Evolutionary conservation across 2,888 invertebrate species (phyloP).

Genomic region (Podotricha telesiphe): DNA sequence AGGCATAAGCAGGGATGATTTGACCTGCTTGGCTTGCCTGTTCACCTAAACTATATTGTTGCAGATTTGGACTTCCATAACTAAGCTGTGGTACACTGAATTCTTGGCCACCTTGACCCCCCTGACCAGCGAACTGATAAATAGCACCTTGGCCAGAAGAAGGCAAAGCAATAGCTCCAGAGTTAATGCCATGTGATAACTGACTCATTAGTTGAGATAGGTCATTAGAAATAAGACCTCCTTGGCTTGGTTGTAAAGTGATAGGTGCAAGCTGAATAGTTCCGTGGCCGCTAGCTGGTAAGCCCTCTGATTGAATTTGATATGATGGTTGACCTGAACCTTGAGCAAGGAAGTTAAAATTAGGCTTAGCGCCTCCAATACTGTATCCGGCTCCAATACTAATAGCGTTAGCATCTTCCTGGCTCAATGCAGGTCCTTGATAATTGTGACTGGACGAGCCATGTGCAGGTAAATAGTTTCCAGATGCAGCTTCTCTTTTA

Average conservation of each 20-base stretch:
- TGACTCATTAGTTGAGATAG: slow-evolving; percentile 74
- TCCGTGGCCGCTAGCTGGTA: slow-evolving; percentile 62
- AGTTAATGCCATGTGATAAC: slow-evolving; percentile 66
- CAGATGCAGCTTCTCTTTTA: slow-evolving; percentile 66
- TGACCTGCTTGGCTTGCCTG: slow-evolving; percentile 52
- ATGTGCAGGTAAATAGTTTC: slow-evolving; percentile 58
- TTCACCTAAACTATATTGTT: slow-evolving; percentile 63
- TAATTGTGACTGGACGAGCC: slow-evolving; percentile 52
- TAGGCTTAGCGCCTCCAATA: slow-evolving; percentile 68
- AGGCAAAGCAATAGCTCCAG: slow-evolving; percentile 66
- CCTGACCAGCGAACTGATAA: slow-evolving; percentile 61
- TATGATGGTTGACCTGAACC: slow-evolving; percentile 58
- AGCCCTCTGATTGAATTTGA: slow-evolving; percentile 60
- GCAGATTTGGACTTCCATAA: slow-evolving; percentile 59
- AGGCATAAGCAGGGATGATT: slow-evolving; percentile 65
- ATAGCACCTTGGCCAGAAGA: slow-evolving; percentile 58
- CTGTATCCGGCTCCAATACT: slow-evolving; percentile 79
- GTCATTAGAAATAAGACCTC: slow-evolving; percentile 60
- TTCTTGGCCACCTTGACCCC: slow-evolving; percentile 60
- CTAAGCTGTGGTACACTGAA: slow-evolving; percentile 61
- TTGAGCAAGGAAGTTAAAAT: slow-evolving; percentile 39
- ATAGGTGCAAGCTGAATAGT: slow-evolving; percentile 70
- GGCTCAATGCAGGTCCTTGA: slow-evolving; percentile 54
- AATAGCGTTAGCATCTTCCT: slow-evolving; percentile 72
- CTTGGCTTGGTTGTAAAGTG: slow-evolving; percentile 65